Conservation (phyloP, 2,888 invertebrate species). For the Amphipoea oculea region DNA sequence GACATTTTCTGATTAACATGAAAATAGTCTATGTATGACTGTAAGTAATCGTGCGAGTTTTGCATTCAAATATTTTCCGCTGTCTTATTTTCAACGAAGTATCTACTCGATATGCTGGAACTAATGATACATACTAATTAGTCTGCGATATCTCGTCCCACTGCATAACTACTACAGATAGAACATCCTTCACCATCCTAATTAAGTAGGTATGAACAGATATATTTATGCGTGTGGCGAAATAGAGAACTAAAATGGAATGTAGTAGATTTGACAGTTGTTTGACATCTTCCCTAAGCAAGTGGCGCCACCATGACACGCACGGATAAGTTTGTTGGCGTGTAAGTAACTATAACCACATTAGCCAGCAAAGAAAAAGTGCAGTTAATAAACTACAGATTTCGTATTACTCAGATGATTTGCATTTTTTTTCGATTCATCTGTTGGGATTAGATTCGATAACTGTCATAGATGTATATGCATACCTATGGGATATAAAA, state of each 20-base stretch:
- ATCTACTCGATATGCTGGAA: conserved; percentile 19
- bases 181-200: conserved; percentile 12
- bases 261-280: conserved; percentile 6
- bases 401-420: neutral
- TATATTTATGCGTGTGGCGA: neutral
- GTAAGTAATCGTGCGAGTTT: conserved; percentile 2
- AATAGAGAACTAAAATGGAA: conserved; percentile 33
- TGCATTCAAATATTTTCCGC: neutral
- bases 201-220: conserved; percentile 19
- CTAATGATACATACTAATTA: conserved; percentile 53
- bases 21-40: neutral
- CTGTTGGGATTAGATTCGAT: neutral
- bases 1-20: neutral
- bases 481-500: neutral
- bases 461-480: neutral
- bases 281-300: neutral
- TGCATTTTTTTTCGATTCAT: conserved; percentile 2
- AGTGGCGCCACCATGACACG: conserved; percentile 22
- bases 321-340: neutral
- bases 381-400: neutral
- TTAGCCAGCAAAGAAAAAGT: conserved; percentile 26
- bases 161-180: conserved; percentile 18
- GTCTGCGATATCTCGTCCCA: conserved; percentile 34
- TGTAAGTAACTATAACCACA: conserved; percentile 8
- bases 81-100: conserved; percentile 35